Evolutionary conservation across 1,140 invertebrate species (phyloP), one percentile per base, ranked within the genome.

Genomic region (Agrilus planipennis): DNA sequence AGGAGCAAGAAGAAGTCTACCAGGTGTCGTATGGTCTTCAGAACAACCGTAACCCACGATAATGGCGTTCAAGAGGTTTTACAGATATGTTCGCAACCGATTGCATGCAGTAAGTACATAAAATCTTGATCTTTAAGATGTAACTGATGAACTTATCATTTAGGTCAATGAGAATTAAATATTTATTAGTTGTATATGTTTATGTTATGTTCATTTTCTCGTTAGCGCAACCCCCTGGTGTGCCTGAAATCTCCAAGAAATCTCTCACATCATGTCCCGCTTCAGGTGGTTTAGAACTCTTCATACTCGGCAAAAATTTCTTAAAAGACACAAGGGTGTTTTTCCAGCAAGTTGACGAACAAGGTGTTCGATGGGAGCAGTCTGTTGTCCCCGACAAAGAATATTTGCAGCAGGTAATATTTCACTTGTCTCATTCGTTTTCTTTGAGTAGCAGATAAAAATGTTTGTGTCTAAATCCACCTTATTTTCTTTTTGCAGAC

Each of bases 251-350:
- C 39, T 89, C 84, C 52, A 90, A 92, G 59, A 91, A 92, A 60
- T 95, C 90, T 0, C 58, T 91, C 4, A 76, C 75, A 14, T 79
- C 82, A 14, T 85, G 80, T 54, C 75, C 79, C 6, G 80, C 81
- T 0, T 73, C 72, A 29, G 92, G 91, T 5, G 88, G 88, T 1
- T 59, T 79, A n/a, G 91, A 95, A 57, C 64, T 97, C 11, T 95
- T 95, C 60, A 83, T 96, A 31, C 77, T 97, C 36, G 92, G 93
- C 7, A 95, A 96, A 64, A 96, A 97, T 65, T 96, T 97, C 60
- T 71, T 92, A 10, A 94, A 95, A 66, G 90, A 95, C 63, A 91
- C 89, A 1, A 75, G 78, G 37, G 81, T 96, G 6, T 70, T 89
- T 27, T 95, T 96, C 61, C 79, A 84, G 63, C 65, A 86, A 54